Conservation (phyloP, 2,113 vertebrate species). For the Myocastor coypus region DNA sequence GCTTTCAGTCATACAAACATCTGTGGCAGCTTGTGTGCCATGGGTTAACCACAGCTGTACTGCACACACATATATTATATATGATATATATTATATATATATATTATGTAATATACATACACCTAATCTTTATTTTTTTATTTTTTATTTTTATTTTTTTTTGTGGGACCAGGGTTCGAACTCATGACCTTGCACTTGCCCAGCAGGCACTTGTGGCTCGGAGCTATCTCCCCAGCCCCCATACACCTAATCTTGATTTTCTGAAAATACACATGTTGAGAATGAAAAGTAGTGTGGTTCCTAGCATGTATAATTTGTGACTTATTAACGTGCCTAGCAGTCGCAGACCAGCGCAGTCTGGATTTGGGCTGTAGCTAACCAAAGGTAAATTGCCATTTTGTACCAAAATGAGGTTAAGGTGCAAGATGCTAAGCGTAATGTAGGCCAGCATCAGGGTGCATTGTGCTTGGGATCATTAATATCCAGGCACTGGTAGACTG, state of each 20-base stretch:
- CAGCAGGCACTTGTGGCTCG: too few species aligned
- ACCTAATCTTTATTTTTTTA: too few species aligned
- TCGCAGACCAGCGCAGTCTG: neutral
- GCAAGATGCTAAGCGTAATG: neutral
- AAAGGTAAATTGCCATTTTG: slow-evolving; percentile 29
- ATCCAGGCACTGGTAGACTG: neutral
- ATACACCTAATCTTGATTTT: slow-evolving; percentile 1
- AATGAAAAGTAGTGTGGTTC: slow-evolving; percentile 26
- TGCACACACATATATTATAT: neutral
- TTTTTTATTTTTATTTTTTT: too few species aligned
- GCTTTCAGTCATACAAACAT: neutral
- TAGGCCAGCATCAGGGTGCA: neutral
- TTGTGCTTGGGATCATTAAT: neutral
- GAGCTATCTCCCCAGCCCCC: too few species aligned
- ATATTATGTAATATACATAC: too few species aligned
- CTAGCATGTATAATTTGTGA: neutral
- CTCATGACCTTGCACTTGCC: too few species aligned
- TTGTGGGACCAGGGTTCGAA: too few species aligned
- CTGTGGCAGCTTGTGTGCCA: neutral
- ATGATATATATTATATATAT: too few species aligned
- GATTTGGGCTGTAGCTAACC: neutral
- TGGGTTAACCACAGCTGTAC: neutral
- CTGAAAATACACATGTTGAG: slow-evolving; percentile 15
- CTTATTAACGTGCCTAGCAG: neutral
- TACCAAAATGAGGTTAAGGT: neutral